These are phyloP conservation scores for Therioaphis trifolii DNA, from an alignment of 2,888 invertebrate genomes.

Conservation along the genomic window DNA sequence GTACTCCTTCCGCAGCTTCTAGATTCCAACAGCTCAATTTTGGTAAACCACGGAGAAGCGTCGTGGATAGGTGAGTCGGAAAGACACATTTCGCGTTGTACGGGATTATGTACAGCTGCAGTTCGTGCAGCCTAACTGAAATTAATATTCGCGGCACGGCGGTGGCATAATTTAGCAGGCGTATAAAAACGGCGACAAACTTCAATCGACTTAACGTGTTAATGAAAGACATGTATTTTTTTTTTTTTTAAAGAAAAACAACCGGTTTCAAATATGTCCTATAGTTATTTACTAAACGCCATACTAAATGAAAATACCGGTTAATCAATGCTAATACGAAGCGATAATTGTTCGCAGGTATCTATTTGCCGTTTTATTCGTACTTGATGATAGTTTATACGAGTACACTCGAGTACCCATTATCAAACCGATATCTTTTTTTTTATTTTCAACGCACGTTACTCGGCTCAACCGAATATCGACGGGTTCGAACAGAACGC, in stretches of 20 bases:
- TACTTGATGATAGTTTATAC: neutral
- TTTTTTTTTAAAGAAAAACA: neutral
- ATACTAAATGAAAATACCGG: constrained; percentile 19
- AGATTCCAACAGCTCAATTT: constrained; percentile 64
- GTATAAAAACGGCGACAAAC: too few species aligned
- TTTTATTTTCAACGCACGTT: too few species aligned
- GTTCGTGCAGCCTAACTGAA: neutral
- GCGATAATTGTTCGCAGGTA: neutral
- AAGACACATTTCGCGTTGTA: neutral
- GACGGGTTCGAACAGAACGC: neutral
- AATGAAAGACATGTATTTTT: neutral
- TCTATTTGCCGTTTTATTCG: neutral
- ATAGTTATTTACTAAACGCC: neutral
- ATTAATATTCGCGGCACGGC: neutral
- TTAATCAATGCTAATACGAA: constrained; percentile 32
- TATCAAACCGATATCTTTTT: too few species aligned
- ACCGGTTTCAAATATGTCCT: constrained; percentile 29
- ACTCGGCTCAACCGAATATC: neutral
- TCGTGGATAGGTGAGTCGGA: constrained; percentile 77
- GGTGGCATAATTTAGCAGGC: neutral
- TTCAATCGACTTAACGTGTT: neutral
- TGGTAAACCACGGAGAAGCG: constrained; percentile 74
- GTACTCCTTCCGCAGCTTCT: constrained; percentile 79
- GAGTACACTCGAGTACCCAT: too few species aligned
- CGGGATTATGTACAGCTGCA: neutral